A percentile compares a stretch with the other conserved stretches of the same genome.
phyloP scores from a whole-genome alignment of 1,140 invertebrate genomes.

The Notospermus geniculatus region DNA sequence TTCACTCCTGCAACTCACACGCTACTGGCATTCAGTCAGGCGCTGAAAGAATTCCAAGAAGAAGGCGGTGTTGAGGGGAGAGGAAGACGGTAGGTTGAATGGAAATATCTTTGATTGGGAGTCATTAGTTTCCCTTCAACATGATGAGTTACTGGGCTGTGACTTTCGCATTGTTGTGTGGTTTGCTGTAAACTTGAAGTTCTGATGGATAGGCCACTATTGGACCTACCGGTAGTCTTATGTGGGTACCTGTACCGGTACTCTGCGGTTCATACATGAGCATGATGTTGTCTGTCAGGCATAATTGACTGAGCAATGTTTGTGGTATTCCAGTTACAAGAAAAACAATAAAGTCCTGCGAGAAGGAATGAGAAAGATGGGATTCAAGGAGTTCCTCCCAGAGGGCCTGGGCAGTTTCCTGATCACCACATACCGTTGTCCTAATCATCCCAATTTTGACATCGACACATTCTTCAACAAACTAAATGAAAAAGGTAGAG shows the following conservation, averaged over 20 bases:
- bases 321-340: constrained; percentile 48
- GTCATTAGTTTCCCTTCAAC: too few species aligned
- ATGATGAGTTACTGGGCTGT: too few species aligned
- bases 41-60: constrained; percentile 52
- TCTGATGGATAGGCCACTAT: too few species aligned
- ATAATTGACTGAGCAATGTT: too few species aligned
- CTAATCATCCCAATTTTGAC: constrained; percentile 54
- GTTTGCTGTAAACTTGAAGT: too few species aligned
- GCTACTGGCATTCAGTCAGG: constrained; percentile 57
- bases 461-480: constrained; percentile 56
- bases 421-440: constrained; percentile 58
- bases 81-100: constrained; percentile 44
- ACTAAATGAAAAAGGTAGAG: constrained; percentile 55
- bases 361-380: constrained; percentile 55
- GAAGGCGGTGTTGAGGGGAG: constrained; percentile 56
- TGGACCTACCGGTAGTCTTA: too few species aligned
- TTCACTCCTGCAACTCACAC: constrained; percentile 61
- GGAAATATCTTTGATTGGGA: too few species aligned
- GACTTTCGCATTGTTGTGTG: too few species aligned
- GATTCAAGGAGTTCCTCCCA: constrained; percentile 55
- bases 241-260: too few species aligned
- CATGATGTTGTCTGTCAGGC: too few species aligned
- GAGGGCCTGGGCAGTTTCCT: constrained; percentile 52
- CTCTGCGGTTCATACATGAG: too few species aligned
- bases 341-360: constrained; percentile 53